Base-by-base conservation (phyloP, 1,140 invertebrate genomes). In the Apis florea region DNA sequence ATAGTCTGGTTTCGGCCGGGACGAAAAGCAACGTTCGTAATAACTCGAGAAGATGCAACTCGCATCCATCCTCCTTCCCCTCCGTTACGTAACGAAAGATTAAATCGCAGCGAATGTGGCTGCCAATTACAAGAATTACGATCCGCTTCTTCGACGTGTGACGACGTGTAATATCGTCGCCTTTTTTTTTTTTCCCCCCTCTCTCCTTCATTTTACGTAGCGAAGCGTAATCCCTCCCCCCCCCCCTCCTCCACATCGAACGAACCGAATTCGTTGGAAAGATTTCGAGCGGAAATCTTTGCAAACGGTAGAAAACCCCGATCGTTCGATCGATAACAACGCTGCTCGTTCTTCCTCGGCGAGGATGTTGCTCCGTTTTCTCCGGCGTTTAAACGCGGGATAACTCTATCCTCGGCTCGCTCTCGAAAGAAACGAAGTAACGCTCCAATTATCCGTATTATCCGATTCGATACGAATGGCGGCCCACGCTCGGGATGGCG, bases 61-160 rank as follows among this genome's bases (percentile, higher is more conserved):
- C n/a, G 11, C 13, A 15, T 58, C 56, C 17, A 11, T 13, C 19
- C 64, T 12, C 21, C 19, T 76, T 51, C 24, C 31, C 51, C 51
- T 13, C 13, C n/a, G 66, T 79, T 71, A 47, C 49, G 58, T 47
- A 61, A 71, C 56, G 77, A 40, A 71, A 51, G 47, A 40, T 49
- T 19, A 67, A 70, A 70, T 70, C 56, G 76, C n/a, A n/a, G n/a
- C 47, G 4, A 68, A 26, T 26, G 53, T 24, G 66, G 5, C 40
- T 12, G n/a, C 9, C 67, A 71, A 71, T 79, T 71, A 51, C 8
- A 19, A 40, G 21, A 76, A 76, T 76, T 40, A 54, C 74, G 74
- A 76, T 67, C 67, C 17, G 9, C 12, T 79, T 63, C 47, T 56
- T 58, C 5, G 24, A 24, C 24, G 15, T 3, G 26, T 31, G 61